Evolutionary conservation across 2,888 invertebrate species (phyloP).

Genomic region (Galerucella calmariensis): DNA sequence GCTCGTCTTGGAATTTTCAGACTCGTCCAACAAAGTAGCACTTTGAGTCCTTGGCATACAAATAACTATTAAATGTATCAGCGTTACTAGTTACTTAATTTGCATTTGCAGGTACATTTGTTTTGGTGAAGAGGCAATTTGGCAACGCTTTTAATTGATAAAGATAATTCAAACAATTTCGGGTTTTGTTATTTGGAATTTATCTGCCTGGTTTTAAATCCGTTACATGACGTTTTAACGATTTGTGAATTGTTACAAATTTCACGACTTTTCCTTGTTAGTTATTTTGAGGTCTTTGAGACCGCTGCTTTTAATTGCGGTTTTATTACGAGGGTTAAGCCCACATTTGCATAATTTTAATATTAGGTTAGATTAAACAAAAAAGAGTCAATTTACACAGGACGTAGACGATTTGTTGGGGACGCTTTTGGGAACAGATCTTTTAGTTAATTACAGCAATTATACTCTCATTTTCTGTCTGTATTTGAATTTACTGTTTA

Average conservation of each 20-base stretch:
- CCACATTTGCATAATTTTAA: slow-evolving; percentile 36
- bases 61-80: no score
- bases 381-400: slow-evolving; percentile 27
- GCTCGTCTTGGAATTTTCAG: no score
- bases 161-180: no score
- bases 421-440: slow-evolving; percentile 18
- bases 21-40: no score
- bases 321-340: slow-evolving; percentile 35
- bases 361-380: slow-evolving; percentile 33
- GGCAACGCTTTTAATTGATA: no score
- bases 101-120: no score
- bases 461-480: slow-evolving; percentile 23
- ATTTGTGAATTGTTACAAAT: slow-evolving; percentile 25
- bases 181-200: no score
- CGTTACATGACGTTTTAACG: slow-evolving; percentile 21
- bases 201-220: slow-evolving; percentile 12
- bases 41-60: no score
- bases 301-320: slow-evolving; percentile 35
- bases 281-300: slow-evolving; percentile 23
- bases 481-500: slow-evolving; percentile 31
- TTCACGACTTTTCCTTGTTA: slow-evolving; percentile 20
- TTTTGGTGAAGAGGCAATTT: no score
- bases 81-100: no score
- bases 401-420: slow-evolving; percentile 14
- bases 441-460: slow-evolving; percentile 27